These are phyloP conservation scores for Frieseomelitta varia DNA, from an alignment of 1,140 invertebrate genomes.

Conservation along the genomic window DNA sequence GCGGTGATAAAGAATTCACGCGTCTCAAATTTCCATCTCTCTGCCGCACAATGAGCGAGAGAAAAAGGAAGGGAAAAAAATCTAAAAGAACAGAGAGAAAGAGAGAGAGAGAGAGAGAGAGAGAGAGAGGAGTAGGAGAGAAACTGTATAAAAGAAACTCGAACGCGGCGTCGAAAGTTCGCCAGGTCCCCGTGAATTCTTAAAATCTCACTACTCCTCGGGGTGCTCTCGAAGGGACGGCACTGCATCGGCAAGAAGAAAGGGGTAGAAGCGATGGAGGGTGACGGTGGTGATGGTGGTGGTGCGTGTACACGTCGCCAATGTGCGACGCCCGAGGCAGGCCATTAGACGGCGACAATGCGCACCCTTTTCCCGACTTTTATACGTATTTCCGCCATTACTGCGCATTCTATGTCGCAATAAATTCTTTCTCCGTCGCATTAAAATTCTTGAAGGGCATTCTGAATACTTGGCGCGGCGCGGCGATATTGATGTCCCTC, in stretches of 20 bases:
- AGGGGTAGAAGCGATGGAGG: neutral
- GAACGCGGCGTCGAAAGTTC: constrained; percentile 1
- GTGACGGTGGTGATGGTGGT: neutral
- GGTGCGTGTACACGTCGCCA: constrained; percentile 58
- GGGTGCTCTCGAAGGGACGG: constrained; percentile 34
- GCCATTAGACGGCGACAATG: constrained; percentile 77
- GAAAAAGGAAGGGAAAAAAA: too few relatives aligned
- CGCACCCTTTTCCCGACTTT: constrained; percentile 76
- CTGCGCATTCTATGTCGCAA: constrained; percentile 76
- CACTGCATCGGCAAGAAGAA: constrained; percentile 26
- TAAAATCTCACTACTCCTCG: constrained; percentile 2
- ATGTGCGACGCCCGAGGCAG: constrained; percentile 67
- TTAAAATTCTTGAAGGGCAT: constrained; percentile 77
- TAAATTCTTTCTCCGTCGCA: constrained; percentile 76
- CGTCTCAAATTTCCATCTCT: neutral
- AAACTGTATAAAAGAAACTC: neutral
- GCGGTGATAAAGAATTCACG: constrained; percentile 1
- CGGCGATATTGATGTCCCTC: constrained; percentile 66
- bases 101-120: too few relatives aligned
- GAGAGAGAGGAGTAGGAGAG: fast-evolving
- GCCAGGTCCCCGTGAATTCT: constrained; percentile 7
- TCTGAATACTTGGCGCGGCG: constrained; percentile 69
- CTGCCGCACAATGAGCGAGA: neutral
- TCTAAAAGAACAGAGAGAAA: too few relatives aligned
- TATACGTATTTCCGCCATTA: constrained; percentile 78